Evolutionary conservation across 2,113 vertebrate species (phyloP), one percentile per base, ranked within the genome.

Genomic region (Oryzias javanicus): DNA sequence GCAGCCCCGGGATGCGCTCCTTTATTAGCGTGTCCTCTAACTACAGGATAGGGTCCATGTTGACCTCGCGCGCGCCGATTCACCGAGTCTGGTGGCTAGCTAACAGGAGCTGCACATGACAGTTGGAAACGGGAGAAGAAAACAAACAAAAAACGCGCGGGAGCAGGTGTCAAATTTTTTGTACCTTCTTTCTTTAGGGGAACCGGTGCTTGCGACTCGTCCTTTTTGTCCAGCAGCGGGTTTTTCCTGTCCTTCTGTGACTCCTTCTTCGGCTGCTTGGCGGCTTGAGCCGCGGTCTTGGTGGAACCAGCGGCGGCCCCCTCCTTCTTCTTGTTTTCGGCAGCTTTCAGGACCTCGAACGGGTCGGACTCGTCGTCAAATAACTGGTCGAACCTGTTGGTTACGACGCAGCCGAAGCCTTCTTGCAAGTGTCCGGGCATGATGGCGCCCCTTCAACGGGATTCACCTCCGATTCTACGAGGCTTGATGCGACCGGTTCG

Each of bases 361-460:
- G 96, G 96, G 70, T 98, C 96, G 61, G 93, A 93, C 85, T 98
- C 95, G 70, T 98, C 95, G 82, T 98, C 96, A 84, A 97, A 95
- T 92, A 98, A 87, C 92, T 98, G 96, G 92, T 97, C 95, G 90
- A 98, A 98, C 88, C 96, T 94, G 86, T 98, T 98, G 89, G 95
- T 97, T 66, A 98, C 95, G 89, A 97, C 95, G 81, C 96, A 98
- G 90, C 95, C 93, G 90, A 97, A 98, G 82, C 95, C 95, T 92
- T 98, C 95, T 89, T 98, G 96, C 92, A 98, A 90, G 87, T 98
- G 95, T 89, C 96, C 96, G 92, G 96, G 96, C 96, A 98, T 97
- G 95, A 96, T 97, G 95, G 93, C 91, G 94, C 93, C 95, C 95
- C 91, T 90, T 93, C 91, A 91, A 90, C 91, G 92, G 93, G 94